Evolutionary conservation across 2,113 vertebrate genomes (phyloP), one percentile per base, ranked within the genome.

Genomic region (Calypte anna): DNA sequence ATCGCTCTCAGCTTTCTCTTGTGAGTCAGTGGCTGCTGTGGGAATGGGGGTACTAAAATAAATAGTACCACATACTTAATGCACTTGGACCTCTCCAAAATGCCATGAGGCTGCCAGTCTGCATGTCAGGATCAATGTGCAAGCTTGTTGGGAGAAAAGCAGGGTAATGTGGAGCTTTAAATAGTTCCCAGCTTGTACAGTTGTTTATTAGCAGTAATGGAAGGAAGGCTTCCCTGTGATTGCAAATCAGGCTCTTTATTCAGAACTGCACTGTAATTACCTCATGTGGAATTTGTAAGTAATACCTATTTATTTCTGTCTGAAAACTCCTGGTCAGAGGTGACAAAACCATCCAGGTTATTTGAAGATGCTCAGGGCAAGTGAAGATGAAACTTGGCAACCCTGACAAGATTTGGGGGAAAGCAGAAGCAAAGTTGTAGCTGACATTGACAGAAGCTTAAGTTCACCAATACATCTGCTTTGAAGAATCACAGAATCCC

Each of bases 1-100:
- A 82, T 97, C 79, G 95, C 95, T 96, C 78, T 66, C 31, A 92
- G 96, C 92, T 84, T 84, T 94, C 93, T 86, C 88, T 76, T 73
- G 87, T 95, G 94, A 96, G 91, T 96, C 96, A 96, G 93, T 82
- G 86, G 64, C 94, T 96, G 93, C 82, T 92, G 24, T 55, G 86
- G 88, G 55, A 96, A 88, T 3, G 50, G 80, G 81, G 57, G 31
- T 24, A 84, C 66, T 78, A 53, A 91, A 96, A 96, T 94, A 87
- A 94, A 72, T 44, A 86, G 69, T 25, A 24, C 51, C 67, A 77
- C 69, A 43, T 77, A 38, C 58, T 57, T 10, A 27, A 66, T 69
- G 73, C 31, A 48, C 69, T 82, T 74, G 72, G 70, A 91, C 76
- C 53, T 67, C 63, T n/a, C 77, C 85, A 78, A 91, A 96, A 91